phyloP scores from a whole-genome alignment of 2,113 vertebrate species.

The Oenanthe melanoleuca region DNA sequence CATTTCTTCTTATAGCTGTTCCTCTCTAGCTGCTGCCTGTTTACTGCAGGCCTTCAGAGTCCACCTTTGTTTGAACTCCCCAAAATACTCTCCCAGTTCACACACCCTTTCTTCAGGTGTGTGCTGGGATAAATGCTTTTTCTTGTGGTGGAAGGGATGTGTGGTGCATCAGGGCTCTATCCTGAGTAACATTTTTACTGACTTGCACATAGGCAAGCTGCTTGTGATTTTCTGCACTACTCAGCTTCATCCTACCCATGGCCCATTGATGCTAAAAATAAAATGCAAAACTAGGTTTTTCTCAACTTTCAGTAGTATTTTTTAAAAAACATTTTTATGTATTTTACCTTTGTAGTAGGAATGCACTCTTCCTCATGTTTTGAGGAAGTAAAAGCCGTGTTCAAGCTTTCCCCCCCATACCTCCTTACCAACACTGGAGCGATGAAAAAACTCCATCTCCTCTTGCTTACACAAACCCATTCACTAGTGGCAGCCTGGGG shows the following conservation, averaged over 20 bases:
- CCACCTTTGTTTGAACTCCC: rapidly evolving
- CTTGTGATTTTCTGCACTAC: neutral
- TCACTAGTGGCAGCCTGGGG: neutral
- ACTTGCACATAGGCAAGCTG: neutral
- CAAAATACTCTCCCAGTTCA: neutral
- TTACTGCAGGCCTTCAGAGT: neutral
- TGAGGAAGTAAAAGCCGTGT: neutral
- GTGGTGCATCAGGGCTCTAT: rapidly evolving
- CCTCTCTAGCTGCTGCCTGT: neutral
- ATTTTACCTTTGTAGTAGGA: neutral
- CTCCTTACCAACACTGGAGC: rapidly evolving
- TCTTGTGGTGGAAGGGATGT: neutral
- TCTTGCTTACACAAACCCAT: rapidly evolving
- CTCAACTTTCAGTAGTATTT: neutral
- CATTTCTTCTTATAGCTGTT: neutral
- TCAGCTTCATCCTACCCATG: neutral
- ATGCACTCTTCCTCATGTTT: neutral
- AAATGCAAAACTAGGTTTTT: neutral
- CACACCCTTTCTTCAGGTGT: rapidly evolving
- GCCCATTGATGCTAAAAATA: neutral
- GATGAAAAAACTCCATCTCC: rapidly evolving
- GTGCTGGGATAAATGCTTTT: neutral
- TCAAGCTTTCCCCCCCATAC: rapidly evolving
- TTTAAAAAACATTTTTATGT: neutral
- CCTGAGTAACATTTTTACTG: neutral